Evolutionary conservation across 2,797 vertebrate species (phyloP).

Genomic region (Lates japonicus): DNA sequence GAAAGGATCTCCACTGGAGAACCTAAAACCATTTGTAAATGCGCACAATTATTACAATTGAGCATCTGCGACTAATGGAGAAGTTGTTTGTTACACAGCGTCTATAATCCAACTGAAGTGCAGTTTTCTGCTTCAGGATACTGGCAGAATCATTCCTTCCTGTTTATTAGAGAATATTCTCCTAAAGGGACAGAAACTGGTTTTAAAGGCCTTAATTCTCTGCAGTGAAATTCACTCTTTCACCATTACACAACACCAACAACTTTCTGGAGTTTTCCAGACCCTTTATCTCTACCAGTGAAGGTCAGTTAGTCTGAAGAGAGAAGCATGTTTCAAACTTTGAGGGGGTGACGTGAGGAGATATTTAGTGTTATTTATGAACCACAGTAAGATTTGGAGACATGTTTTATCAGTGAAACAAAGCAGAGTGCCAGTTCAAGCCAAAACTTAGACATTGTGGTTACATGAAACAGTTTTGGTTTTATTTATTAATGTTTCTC

Average conservation of each 20-base stretch:
- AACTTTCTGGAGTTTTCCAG: background rate
- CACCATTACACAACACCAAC: background rate
- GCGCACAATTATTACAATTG: constrained; percentile 9
- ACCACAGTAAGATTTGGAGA: too few species aligned
- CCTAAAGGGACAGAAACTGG: background rate
- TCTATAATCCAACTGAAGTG: background rate
- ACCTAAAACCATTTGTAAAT: background rate
- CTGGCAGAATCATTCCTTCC: background rate
- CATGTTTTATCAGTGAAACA: too few species aligned
- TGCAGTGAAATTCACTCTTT: too few species aligned
- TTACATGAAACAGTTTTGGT: too few species aligned
- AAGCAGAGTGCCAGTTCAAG: too few species aligned
- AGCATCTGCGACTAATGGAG: constrained; percentile 23
- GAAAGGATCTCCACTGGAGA: constrained; percentile 43
- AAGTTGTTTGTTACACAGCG: background rate
- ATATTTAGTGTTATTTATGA: too few species aligned
- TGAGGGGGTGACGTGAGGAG: too few species aligned
- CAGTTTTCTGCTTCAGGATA: constrained; percentile 4
- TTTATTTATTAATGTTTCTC: too few species aligned
- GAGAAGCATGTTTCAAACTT: too few species aligned
- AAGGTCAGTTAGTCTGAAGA: too few species aligned
- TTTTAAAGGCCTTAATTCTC: background rate
- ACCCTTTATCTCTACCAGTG: too few species aligned
- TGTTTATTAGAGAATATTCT: background rate
- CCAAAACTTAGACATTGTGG: too few species aligned